These are phyloP conservation scores for Chondrilla cf. caribensis DNA, from an alignment of 37 sponge, comb jelly and placozoan species.

Conservation along the genomic window DNA sequence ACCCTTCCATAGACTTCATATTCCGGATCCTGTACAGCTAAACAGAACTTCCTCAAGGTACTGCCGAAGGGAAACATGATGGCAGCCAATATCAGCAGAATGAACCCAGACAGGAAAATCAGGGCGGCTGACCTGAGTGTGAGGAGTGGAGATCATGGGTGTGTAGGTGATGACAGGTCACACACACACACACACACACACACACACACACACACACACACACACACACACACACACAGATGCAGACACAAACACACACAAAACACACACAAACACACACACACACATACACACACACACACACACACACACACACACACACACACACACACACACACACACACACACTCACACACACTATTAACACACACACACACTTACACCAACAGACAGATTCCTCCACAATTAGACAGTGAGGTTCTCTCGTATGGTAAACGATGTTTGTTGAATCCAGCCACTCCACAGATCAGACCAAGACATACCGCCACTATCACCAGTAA, in stretches of 20 bases:
- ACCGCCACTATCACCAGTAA: neutral
- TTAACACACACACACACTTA: neutral
- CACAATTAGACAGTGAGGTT: slow-evolving; percentile 9
- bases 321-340: too few species aligned
- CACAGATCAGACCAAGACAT: neutral
- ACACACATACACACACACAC: too few species aligned
- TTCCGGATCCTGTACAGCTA: neutral
- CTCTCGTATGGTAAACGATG: slow-evolving; percentile 1
- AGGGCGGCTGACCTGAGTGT: neutral
- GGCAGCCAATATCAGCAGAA: slow-evolving; percentile 22
- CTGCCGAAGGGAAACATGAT: slow-evolving; percentile 18
- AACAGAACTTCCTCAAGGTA: neutral
- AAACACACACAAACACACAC: too few species aligned
- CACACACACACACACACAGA: too few species aligned
- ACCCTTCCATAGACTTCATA: slow-evolving; percentile 16
- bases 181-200: too few species aligned
- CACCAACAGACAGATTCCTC: slow-evolving; percentile 1
- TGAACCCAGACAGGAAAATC: neutral
- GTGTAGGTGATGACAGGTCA: too few species aligned
- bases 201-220: too few species aligned
- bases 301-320: too few species aligned
- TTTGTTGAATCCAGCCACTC: neutral
- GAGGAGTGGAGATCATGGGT: neutral
- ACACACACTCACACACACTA: too few species aligned
- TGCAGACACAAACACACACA: too few species aligned